These are phyloP conservation scores for Corticium candelabrum DNA, from an alignment of 37 sponge, comb jelly and placozoan genomes.

Conservation along the genomic window DNA sequence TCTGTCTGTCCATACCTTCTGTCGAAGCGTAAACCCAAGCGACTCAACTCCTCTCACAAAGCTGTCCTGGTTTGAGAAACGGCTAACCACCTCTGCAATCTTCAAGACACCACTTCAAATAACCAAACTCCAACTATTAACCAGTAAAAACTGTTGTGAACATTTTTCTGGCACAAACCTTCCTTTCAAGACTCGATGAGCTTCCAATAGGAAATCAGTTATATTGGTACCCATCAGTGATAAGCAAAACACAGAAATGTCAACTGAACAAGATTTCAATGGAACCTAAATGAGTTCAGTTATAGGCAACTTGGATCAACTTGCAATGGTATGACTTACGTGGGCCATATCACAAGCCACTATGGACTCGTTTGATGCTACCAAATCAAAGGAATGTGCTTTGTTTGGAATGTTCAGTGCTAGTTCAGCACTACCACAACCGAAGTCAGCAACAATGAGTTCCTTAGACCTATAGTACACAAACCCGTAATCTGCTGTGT, in stretches of 20 bases:
- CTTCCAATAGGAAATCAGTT: slow-evolving; percentile 74
- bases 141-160: background rate
- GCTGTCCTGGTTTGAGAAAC: slow-evolving; percentile 40
- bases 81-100: slow-evolving; percentile 72
- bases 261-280: slow-evolving; percentile 38
- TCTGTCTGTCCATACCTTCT: too few relatives aligned
- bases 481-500: too few relatives aligned
- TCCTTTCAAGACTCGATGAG: slow-evolving; percentile 49
- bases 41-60: slow-evolving; percentile 52
- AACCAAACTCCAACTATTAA: background rate
- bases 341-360: slow-evolving; percentile 86
- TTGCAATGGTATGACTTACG: background rate
- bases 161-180: slow-evolving; percentile 6
- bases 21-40: slow-evolving; percentile 59
- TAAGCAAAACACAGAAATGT: slow-evolving; percentile 86
- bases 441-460: slow-evolving; percentile 77
- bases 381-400: slow-evolving; percentile 91
- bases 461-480: background rate
- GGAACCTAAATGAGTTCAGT: slow-evolving; percentile 29
- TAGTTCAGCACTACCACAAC: slow-evolving; percentile 86
- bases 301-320: background rate
- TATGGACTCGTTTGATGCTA: slow-evolving; percentile 50
- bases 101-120: slow-evolving; percentile 46
- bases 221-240: slow-evolving; percentile 94
- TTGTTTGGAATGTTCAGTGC: slow-evolving; percentile 50